Base-by-base conservation (phyloP, 2,888 invertebrate genomes). In the Monopis laevigella region DNA sequence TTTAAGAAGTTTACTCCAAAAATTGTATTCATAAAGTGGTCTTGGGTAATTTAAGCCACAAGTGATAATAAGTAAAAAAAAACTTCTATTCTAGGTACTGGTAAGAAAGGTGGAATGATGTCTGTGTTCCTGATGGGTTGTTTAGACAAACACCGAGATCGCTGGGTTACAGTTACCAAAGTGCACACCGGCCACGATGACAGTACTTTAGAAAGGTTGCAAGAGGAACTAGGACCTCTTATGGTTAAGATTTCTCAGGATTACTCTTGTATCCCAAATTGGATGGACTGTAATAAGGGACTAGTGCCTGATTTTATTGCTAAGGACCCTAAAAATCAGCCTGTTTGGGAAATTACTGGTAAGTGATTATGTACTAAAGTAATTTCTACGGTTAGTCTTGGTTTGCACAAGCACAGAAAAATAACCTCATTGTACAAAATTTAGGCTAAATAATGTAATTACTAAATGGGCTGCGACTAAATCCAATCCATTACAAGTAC, bases 101-200 rank as follows among this genome's bases (percentile, higher is more conserved):
- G 96, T 2, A 91, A 88, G 54, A 92, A 92, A 68, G 93, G 96
- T 30, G 96, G 96, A 0, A 88, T 93, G 82, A 90, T 95, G 86
- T 96, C 96, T 2, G 88, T 96, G 32, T 97, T 96, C 61, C 78
- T 98, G 12, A 96, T 97, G 95, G 97, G 97, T 0, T 93, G 93
- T 53, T 85, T 87, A 43, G 91, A 97, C 66, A 78, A 78, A 4
- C 62, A 56, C 0, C 78, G 81, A 2, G 75, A 75, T 32, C 75
- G 83, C 39, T 97, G 93, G 90, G 86, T 90, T 44, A 97, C 97
- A 0, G 97, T 97, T 0, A 95, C 96, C 1, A 98, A 97, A 82
- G 91, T 91, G 1, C 91, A 91, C 55, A 88, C 89, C 0, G 96
- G 96, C 0, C 89, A 93, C 46, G 96, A 96, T 57, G 96, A 97